Conservation (phyloP, 2,888 invertebrate genomes). For the Alentia gelatinosa region DNA sequence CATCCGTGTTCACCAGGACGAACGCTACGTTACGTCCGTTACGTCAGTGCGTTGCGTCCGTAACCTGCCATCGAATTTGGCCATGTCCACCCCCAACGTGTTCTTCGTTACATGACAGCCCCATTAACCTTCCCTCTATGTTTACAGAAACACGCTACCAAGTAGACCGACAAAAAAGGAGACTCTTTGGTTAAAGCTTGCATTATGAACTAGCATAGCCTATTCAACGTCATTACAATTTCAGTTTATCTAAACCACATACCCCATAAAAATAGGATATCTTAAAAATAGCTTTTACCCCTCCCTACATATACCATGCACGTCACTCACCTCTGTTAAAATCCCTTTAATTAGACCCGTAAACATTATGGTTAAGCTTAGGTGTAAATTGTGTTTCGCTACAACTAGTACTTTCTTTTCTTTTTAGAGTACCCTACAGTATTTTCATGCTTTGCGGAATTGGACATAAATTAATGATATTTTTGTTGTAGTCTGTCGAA, state of each 20-base stretch:
- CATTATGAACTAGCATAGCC: background rate
- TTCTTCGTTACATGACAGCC: background rate
- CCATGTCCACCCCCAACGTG: slow-evolving; percentile 15
- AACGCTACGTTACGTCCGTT: slow-evolving; percentile 8
- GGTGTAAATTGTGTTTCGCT: slow-evolving; percentile 35
- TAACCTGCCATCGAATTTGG: background rate
- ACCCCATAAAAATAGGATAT: background rate
- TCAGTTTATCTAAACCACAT: background rate
- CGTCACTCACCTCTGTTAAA: slow-evolving; percentile 27
- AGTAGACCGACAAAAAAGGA: background rate
- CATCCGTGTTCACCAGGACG: slow-evolving; percentile 18
- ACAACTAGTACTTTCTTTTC: background rate
- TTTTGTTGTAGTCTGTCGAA: background rate
- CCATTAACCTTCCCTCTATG: slow-evolving; percentile 30
- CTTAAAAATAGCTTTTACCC: slow-evolving; percentile 6
- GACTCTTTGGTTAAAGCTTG: background rate
- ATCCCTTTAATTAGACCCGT: background rate
- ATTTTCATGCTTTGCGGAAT: background rate
- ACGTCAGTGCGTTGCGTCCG: slow-evolving; percentile 31
- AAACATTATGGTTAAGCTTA: slow-evolving; percentile 36
- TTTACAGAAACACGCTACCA: background rate
- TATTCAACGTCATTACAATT: background rate
- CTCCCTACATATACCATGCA: slow-evolving; percentile 24
- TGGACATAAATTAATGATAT: background rate
- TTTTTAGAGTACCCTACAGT: background rate